Evolutionary conservation across 2,888 invertebrate species (phyloP).

Genomic region (Folsomia candida): DNA sequence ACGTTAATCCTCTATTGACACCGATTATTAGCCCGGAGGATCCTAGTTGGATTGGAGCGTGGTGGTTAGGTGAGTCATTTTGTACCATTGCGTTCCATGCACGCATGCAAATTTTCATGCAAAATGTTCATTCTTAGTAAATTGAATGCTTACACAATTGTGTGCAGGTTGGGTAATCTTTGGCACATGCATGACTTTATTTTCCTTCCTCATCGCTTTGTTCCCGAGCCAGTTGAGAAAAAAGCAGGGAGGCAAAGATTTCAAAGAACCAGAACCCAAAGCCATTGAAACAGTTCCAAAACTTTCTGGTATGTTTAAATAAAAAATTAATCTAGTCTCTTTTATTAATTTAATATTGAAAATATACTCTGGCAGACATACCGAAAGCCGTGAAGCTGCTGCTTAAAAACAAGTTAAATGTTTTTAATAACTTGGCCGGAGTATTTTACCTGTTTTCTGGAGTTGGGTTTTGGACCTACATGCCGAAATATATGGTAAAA

Average conservation of each 20-base stretch:
- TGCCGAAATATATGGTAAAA: conserved; percentile 51
- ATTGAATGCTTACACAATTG: not conserved
- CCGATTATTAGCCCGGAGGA: conserved; percentile 61
- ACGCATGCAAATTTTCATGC: not conserved
- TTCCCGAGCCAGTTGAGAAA: conserved; percentile 63
- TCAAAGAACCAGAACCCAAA: conserved; percentile 12
- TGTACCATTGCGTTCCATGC: not conserved
- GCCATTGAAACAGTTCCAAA: conserved; percentile 28
- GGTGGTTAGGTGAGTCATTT: conserved; percentile 68
- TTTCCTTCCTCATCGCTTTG: conserved; percentile 64
- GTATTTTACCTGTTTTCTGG: conserved; percentile 61
- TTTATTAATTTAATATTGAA: conserved; percentile 1
- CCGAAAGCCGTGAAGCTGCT: conserved; percentile 61
- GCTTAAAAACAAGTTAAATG: conserved; percentile 61
- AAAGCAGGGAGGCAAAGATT: conserved; percentile 45
- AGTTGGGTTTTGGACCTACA: conserved; percentile 59
- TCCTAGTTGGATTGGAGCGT: conserved; percentile 71
- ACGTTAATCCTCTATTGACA: conserved; percentile 63
- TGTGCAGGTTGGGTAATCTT: conserved; percentile 56
- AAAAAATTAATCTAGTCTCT: not conserved
- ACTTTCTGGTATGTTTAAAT: conserved; percentile 27
- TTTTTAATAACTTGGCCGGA: conserved; percentile 65
- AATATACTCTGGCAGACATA: conserved; percentile 57
- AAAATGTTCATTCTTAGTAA: not conserved
- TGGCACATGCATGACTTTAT: conserved; percentile 60